Conservation (phyloP, 2,888 invertebrate genomes). For the Apamea monoglypha region DNA sequence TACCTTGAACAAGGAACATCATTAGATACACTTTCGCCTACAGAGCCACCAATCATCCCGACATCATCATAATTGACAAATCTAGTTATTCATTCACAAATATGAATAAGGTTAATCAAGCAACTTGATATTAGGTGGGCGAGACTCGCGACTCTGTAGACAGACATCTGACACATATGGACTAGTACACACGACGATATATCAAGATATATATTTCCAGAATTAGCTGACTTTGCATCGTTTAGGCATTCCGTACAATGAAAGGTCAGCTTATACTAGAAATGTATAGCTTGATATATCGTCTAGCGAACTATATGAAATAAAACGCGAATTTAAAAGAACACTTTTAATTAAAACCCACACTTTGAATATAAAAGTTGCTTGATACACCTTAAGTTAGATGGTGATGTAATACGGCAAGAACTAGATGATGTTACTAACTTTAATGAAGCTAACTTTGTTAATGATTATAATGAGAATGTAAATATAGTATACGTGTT, state of each 20-base stretch:
- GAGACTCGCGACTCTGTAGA: slow-evolving; percentile 84
- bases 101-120: slow-evolving; percentile 86
- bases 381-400: slow-evolving; percentile 86
- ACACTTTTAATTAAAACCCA: slow-evolving; percentile 86
- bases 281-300: neutral
- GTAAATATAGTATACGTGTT: neutral
- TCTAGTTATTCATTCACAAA: slow-evolving; percentile 69
- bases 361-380: slow-evolving; percentile 81
- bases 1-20: slow-evolving; percentile 34
- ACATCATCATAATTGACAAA: slow-evolving; percentile 67
- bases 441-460: slow-evolving; percentile 18
- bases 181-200: slow-evolving; percentile 9
- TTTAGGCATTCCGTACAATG: neutral
- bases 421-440: slow-evolving; percentile 28
- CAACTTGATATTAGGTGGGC: slow-evolving; percentile 83
- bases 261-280: slow-evolving; percentile 1
- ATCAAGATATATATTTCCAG: neutral
- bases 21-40: slow-evolving; percentile 68
- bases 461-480: neutral
- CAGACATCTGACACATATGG: slow-evolving; percentile 65
- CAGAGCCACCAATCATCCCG: slow-evolving; percentile 80
- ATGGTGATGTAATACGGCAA: slow-evolving; percentile 34
- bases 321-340: slow-evolving; percentile 81
- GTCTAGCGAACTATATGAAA: slow-evolving; percentile 69
- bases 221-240: slow-evolving; percentile 3